Conservation (phyloP, 2,888 invertebrate species). For the Stenodera caucasica region DNA sequence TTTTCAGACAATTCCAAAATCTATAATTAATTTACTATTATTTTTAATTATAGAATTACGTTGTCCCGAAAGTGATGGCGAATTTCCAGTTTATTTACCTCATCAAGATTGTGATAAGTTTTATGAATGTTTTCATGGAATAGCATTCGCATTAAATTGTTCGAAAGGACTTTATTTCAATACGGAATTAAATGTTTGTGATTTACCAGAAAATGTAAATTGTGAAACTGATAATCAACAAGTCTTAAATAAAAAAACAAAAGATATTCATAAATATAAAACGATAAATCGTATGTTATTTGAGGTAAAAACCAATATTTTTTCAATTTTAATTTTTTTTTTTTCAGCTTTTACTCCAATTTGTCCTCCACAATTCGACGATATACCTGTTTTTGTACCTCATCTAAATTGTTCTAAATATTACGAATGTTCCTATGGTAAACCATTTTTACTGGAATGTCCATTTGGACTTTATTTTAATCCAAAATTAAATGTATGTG, state of each 20-base stretch:
- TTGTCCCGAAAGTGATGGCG: not conserved
- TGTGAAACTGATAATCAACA: not conserved
- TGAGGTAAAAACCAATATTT: too few relatives aligned
- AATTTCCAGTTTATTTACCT: not conserved
- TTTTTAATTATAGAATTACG: not conserved
- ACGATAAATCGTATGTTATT: not conserved
- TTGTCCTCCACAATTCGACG: not conserved
- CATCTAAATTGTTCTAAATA: not conserved
- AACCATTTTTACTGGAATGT: not conserved
- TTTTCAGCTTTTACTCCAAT: not conserved
- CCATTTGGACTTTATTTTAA: conserved; percentile 1
- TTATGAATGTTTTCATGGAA: not conserved
- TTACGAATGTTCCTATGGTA: conserved; percentile 1
- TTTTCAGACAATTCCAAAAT: not conserved
- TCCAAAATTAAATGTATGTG: not conserved
- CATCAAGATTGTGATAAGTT: not conserved
- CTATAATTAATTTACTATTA: not conserved
- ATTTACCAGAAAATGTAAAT: not conserved
- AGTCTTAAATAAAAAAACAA: not conserved
- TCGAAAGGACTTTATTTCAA: not conserved
- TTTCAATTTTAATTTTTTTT: not conserved
- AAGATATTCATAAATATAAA: not conserved
- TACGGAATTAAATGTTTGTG: not conserved
- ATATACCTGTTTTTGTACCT: not conserved
- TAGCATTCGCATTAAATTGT: not conserved